Evolutionary conservation across 1,140 invertebrate species (phyloP), one percentile per base, ranked within the genome.

Genomic region (Eulimnadia texana): DNA sequence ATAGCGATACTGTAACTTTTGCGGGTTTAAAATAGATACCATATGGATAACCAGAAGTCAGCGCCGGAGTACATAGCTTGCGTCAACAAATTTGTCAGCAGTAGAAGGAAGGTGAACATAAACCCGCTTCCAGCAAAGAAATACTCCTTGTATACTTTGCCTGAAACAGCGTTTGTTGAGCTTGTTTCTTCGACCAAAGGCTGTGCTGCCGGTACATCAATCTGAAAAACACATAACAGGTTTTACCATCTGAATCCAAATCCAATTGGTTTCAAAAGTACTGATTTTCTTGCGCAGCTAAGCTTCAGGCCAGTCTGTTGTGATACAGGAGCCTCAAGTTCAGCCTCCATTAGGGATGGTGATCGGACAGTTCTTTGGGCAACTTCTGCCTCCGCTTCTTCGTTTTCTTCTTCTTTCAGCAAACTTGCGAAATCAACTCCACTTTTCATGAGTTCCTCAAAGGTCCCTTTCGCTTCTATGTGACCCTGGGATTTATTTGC

Each of bases 1-100:
- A n/a, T n/a, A n/a, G n/a, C n/a, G n/a, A n/a, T n/a, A n/a, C n/a
- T n/a, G n/a, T n/a, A n/a, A n/a, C n/a, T n/a, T n/a, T n/a, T n/a
- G n/a, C n/a, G n/a, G n/a, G n/a, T n/a, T n/a, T n/a, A n/a, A n/a
- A n/a, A n/a, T n/a, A n/a, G n/a, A n/a, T n/a, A n/a, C n/a, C n/a
- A n/a, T n/a, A n/a, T n/a, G n/a, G 84, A 83, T 0, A 90, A 74
- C 80, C 88, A 92, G 68, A 82, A 92, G 69, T 93, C 88, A 3
- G 80, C 79, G 0, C 80, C 79, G 62, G 82, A 85, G 29, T 82
- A 85, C 0, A 78, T 70, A 0, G 78, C 70, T 74, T 90, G 86
- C 0, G 85, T 80, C 0, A 86, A 13, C 0, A 88, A 16, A 66
- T 85, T 77, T 0, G 82, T 61, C 0, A 82, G 50, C 0, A 82